Evolutionary conservation across 2,888 invertebrate genomes (phyloP).

Genomic region (Leucania comma): DNA sequence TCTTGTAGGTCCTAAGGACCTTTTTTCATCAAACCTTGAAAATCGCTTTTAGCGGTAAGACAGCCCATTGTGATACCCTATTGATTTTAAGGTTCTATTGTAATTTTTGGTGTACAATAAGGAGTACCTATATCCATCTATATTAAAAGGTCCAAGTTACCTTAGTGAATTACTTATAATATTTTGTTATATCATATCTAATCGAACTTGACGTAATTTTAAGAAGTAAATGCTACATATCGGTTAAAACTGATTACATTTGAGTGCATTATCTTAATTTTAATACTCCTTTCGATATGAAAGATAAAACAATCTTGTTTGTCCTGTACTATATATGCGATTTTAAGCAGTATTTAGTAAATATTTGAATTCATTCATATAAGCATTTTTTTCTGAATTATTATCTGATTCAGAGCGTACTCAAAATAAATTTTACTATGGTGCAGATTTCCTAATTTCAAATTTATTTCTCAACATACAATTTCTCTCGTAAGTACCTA

Average conservation of each 20-base stretch:
- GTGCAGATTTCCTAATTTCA: neutral
- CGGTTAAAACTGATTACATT: slow-evolving; percentile 41
- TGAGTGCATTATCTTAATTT: slow-evolving; percentile 62
- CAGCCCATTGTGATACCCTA: too few relatives aligned
- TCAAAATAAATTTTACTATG: too few relatives aligned
- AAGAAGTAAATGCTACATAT: slow-evolving; percentile 26
- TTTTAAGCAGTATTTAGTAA: slow-evolving; percentile 35
- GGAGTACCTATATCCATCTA: too few relatives aligned
- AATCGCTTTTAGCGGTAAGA: too few relatives aligned
- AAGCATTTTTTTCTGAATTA: neutral
- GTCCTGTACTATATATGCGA: neutral
- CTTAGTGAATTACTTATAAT: slow-evolving; percentile 7
- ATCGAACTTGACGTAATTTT: slow-evolving; percentile 39
- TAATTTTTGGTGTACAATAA: too few relatives aligned
- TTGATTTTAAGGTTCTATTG: too few relatives aligned
- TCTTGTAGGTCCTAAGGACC: neutral
- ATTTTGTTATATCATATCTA: slow-evolving; percentile 29
- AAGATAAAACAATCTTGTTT: slow-evolving; percentile 41
- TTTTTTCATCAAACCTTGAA: neutral
- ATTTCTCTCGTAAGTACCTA: too few relatives aligned
- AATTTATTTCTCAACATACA: too few relatives aligned
- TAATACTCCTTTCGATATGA: slow-evolving; percentile 45
- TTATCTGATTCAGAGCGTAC: too few relatives aligned
- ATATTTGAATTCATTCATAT: slow-evolving; percentile 15
- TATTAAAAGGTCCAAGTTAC: neutral